These are phyloP conservation scores for Esox niger DNA, from an alignment of 2,113 vertebrate genomes.

Conservation along the genomic window DNA sequence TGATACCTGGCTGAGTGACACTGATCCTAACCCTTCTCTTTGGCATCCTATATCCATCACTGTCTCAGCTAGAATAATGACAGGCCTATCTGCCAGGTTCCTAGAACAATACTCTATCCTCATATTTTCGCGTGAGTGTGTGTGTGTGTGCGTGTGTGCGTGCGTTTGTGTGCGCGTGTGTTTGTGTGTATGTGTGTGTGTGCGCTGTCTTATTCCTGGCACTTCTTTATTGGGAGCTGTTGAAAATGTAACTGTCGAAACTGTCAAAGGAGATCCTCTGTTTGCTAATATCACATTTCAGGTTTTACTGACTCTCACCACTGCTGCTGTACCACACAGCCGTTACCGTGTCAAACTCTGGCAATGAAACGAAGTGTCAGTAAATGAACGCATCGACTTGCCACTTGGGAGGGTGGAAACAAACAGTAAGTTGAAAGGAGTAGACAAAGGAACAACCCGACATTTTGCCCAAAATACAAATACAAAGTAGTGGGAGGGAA, in stretches of 20 bases:
- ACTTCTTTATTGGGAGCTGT: conserved; percentile 46
- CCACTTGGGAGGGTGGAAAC: neutral
- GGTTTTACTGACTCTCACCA: conserved; percentile 33
- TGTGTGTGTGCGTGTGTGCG: no score
- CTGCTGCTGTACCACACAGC: neutral
- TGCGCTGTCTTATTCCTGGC: conserved; percentile 28
- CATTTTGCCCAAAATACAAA: conserved; percentile 42
- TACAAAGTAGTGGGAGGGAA: conserved; percentile 30
- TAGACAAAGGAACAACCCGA: neutral
- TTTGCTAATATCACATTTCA: conserved; percentile 34
- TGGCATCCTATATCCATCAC: neutral
- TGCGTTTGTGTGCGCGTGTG: no score
- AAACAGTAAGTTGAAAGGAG: conserved; percentile 7
- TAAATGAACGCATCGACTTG: neutral
- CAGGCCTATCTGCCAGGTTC: conserved; percentile 8
- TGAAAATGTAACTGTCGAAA: conserved; percentile 54
- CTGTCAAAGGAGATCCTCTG: conserved; percentile 43
- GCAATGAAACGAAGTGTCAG: conserved; percentile 43
- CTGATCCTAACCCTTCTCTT: conserved; percentile 25
- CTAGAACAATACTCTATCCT: conserved; percentile 33
- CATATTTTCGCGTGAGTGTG: no score
- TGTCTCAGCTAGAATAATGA: conserved; percentile 13
- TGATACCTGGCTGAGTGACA: conserved; percentile 22
- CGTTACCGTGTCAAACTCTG: neutral
- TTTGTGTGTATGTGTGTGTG: no score